These are phyloP conservation scores for Zygothrica quintamaculata DNA, from an alignment of 2,888 invertebrate genomes.

Conservation along the genomic window DNA sequence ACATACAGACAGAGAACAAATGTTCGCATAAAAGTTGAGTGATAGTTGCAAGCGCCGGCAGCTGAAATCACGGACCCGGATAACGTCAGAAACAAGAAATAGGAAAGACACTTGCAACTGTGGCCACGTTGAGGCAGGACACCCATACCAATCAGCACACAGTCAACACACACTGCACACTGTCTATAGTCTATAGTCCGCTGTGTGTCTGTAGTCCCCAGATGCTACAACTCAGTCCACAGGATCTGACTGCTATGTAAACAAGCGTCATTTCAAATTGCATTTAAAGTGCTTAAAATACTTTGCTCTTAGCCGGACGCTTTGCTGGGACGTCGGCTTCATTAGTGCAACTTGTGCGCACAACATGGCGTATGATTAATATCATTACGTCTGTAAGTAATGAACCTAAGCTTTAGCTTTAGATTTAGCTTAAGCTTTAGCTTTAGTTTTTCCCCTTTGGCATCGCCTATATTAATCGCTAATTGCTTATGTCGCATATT, in stretches of 20 bases:
- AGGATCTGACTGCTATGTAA: conserved; percentile 47
- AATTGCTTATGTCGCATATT: conserved; percentile 53
- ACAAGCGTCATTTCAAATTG: conserved; percentile 73
- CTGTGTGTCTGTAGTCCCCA: neutral
- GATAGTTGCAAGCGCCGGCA: conserved; percentile 61
- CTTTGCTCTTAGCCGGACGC: conserved; percentile 32
- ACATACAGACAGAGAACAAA: conserved; percentile 36
- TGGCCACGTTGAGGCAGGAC: conserved; percentile 29
- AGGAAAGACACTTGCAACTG: conserved; percentile 41
- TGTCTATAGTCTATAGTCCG: no score
- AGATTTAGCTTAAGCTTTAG: conserved; percentile 34
- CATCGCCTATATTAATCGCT: conserved; percentile 19
- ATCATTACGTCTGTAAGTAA: conserved; percentile 45
- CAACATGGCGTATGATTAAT: conserved; percentile 74
- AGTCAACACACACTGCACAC: neutral
- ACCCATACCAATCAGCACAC: neutral
- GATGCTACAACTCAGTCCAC: neutral
- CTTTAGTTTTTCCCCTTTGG: conserved; percentile 1
- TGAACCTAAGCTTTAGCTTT: conserved; percentile 38
- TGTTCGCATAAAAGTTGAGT: conserved; percentile 73
- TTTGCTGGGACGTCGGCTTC: conserved; percentile 34
- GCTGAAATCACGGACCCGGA: conserved; percentile 51
- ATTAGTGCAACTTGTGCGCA: conserved; percentile 55
- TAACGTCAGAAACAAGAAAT: conserved; percentile 40
- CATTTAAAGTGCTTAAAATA: conserved; percentile 68